Evolutionary conservation across 2,888 invertebrate genomes (phyloP).

Genomic region (Pheosia gnoma): DNA sequence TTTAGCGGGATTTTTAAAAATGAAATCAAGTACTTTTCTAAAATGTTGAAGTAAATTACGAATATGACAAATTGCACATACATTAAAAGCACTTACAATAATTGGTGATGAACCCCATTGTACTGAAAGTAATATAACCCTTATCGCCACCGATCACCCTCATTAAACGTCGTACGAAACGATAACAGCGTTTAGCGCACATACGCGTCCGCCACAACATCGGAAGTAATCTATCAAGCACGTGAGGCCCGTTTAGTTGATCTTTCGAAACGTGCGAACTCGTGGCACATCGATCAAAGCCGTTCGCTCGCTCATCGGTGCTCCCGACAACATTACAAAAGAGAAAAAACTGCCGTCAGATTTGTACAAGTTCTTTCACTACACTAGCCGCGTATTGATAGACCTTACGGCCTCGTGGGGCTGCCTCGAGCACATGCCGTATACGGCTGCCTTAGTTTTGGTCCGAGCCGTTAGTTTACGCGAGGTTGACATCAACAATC

Average conservation of each 20-base stretch:
- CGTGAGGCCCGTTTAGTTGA: slow-evolving; percentile 18
- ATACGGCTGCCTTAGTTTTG: too few species aligned
- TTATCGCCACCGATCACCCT: neutral
- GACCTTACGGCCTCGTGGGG: too few species aligned
- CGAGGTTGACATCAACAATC: too few species aligned
- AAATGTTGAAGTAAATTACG: too few species aligned
- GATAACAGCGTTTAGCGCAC: slow-evolving; percentile 1
- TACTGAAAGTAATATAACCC: neutral
- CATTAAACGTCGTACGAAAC: neutral
- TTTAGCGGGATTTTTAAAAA: too few species aligned
- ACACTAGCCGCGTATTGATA: neutral
- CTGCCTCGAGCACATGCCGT: too few species aligned
- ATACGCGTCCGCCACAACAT: slow-evolving; percentile 12
- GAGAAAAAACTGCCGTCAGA: slow-evolving; percentile 13
- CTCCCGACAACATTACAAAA: slow-evolving; percentile 14
- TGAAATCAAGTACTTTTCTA: too few species aligned
- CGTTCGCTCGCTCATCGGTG: slow-evolving; percentile 25
- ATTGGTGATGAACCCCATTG: too few species aligned
- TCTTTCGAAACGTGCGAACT: slow-evolving; percentile 18
- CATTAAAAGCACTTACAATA: too few species aligned
- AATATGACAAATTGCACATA: too few species aligned
- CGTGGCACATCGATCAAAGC: slow-evolving; percentile 34
- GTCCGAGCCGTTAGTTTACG: too few species aligned
- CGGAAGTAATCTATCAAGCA: slow-evolving; percentile 36
- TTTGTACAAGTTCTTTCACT: slow-evolving; percentile 13